These are phyloP conservation scores for Plebejus melissa DNA, from an alignment of 2,888 invertebrate genomes.

Conservation along the genomic window DNA sequence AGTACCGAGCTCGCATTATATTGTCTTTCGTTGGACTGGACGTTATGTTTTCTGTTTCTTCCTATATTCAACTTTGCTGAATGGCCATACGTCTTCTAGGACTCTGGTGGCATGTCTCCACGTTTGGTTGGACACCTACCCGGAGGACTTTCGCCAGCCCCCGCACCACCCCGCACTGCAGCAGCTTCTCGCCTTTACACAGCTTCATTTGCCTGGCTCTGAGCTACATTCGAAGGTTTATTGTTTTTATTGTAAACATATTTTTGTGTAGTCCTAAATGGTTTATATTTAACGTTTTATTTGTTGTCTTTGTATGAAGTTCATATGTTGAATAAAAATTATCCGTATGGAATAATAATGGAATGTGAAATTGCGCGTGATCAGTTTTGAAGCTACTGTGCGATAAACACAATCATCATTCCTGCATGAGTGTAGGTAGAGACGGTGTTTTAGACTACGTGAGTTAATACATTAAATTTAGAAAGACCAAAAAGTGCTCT, in stretches of 20 bases:
- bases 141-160: slow-evolving; percentile 94
- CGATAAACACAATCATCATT: background rate
- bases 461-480: no score
- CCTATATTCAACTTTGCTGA: slow-evolving; percentile 3
- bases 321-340: background rate
- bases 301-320: background rate
- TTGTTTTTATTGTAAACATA: slow-evolving; percentile 27
- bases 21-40: background rate
- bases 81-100: slow-evolving; percentile 58
- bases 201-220: slow-evolving; percentile 88
- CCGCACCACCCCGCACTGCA: slow-evolving; percentile 89
- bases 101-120: slow-evolving; percentile 93
- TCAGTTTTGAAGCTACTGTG: background rate
- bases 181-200: slow-evolving; percentile 91
- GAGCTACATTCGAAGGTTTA: slow-evolving; percentile 86
- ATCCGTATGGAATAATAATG: background rate
- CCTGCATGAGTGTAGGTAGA: background rate
- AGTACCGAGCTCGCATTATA: slow-evolving; percentile 35
- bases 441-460: background rate
- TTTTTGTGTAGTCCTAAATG: background rate
- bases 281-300: background rate
- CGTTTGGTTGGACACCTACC: slow-evolving; percentile 98
- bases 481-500: background rate
- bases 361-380: background rate
- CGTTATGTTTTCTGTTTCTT: background rate